Evolutionary conservation across 2,797 vertebrate species (phyloP).

Genomic region (Ispidina picta): DNA sequence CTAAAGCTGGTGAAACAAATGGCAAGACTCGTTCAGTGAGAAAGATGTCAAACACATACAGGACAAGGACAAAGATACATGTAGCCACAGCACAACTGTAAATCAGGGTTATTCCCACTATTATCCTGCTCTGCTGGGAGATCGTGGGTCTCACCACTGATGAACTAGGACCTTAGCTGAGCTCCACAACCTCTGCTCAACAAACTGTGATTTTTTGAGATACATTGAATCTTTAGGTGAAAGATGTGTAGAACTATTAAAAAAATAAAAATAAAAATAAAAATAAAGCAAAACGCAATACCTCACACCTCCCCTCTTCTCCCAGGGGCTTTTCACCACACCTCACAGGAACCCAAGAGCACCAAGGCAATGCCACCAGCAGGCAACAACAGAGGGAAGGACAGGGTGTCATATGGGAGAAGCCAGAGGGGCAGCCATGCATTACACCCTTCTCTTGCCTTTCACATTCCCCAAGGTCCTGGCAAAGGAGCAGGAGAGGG

Average conservation of each 20-base stretch:
- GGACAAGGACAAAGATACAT: neutral
- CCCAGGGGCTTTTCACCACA: neutral
- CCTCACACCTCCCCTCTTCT: neutral
- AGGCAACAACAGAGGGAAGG: constrained; percentile 6
- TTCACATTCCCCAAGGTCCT: constrained; percentile 38
- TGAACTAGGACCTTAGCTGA: neutral
- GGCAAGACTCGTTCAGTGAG: neutral
- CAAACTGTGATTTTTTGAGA: neutral
- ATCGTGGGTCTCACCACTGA: neutral
- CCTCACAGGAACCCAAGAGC: neutral
- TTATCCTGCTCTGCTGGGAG: neutral
- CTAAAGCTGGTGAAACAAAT: neutral
- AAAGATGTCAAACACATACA: neutral
- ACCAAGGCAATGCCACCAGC: constrained; percentile 41
- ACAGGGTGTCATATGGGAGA: neutral
- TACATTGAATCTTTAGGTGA: neutral
- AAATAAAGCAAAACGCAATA: neutral
- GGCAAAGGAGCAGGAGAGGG: constrained; percentile 7
- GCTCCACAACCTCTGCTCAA: constrained; percentile 22
- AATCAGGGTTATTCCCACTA: neutral
- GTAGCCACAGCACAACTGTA: neutral
- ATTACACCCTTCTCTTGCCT: constrained; percentile 53
- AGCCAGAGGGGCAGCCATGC: constrained; percentile 59
- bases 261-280: neutral
- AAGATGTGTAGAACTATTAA: neutral